Evolutionary conservation across 2,797 vertebrate genomes (phyloP).

Genomic region (Macropus fuliginosus): DNA sequence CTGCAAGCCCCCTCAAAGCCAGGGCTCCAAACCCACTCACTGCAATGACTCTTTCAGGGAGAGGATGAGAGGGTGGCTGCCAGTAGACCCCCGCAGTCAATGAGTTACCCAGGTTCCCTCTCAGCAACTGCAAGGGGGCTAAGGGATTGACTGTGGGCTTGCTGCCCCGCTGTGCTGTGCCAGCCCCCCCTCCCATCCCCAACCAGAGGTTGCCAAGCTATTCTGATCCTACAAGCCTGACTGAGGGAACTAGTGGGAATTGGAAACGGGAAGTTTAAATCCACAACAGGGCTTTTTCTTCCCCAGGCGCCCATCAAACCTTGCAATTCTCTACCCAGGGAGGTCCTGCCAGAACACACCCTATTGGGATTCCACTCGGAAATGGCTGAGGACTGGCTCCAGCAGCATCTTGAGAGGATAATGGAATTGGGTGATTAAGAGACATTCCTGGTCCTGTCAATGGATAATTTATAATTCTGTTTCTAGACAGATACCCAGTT

Average conservation of each 20-base stretch:
- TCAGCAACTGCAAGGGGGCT: conserved; percentile 16
- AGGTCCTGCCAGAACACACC: conserved; percentile 67
- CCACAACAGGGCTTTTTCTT: conserved; percentile 41
- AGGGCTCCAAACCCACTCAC: not conserved
- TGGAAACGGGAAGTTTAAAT: conserved; percentile 65
- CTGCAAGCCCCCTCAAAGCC: conserved; percentile 22
- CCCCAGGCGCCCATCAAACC: conserved; percentile 56
- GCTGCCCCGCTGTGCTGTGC: fast-evolving
- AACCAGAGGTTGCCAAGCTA: not conserved
- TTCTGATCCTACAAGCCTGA: not conserved
- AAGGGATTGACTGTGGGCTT: not conserved
- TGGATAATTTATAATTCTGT: conserved; percentile 14
- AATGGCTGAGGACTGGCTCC: conserved; percentile 58
- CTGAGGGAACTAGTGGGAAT: conserved; percentile 40
- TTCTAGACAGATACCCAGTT: not conserved
- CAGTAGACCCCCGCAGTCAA: not conserved
- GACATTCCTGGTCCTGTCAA: not conserved
- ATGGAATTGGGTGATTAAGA: conserved; percentile 53
- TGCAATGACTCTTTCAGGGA: not conserved
- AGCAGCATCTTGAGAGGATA: conserved; percentile 4
- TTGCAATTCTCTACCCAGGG: conserved; percentile 65
- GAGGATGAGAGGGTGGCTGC: not conserved
- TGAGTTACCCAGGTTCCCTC: not conserved
- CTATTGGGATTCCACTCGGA: conserved; percentile 68
- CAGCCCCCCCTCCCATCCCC: not conserved